Evolutionary conservation across 1,140 invertebrate genomes (phyloP), one percentile per base, ranked within the genome.

Genomic region (Euwallacea similis): DNA sequence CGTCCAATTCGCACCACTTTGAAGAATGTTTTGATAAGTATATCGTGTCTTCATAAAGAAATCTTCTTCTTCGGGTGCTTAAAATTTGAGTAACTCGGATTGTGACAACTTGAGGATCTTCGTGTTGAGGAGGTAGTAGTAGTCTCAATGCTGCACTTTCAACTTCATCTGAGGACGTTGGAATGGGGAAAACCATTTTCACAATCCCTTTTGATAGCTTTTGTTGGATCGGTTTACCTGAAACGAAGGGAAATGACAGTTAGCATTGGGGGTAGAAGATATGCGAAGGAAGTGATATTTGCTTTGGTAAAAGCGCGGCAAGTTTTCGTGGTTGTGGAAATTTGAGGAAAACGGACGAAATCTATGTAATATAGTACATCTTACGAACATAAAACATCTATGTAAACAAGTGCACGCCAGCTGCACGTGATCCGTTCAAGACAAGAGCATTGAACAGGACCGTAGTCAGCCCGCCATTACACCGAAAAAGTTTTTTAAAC

Each of bases 1-100:
- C 81, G 74, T 88, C 87, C 6, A 88, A 79, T 69, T 88, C 86
- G 7, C 86, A 77, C 87, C 87, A 88, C 63, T 81, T 81, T 10
- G 78, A 69, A 15, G 61, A 60, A 13, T 68, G 71, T 21, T 41
- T 43, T 2, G 78, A 78, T 9, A 79, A 69, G 66, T 80, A 79
- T n/a, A 79, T 68, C 0, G 68, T 70, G 54, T 71, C 68, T 53
- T 80, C 76, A 41, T 76, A 59, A 3, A 81, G 10, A 7, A 80
- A 55, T 43, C 73, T 70, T 62, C 73, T 71, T 58, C 77, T 74
- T 55, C 77, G 65, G 9, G 68, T 50, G 16, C 78, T 74, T 15
- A 80, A 59, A 41, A 78, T 73, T 74, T 80, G 78, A 61, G 77
- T 76, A 13, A 81, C 59, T 60, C 75, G 68, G 7, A 80, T 64